Conservation (phyloP, 2,888 invertebrate species). For the Rotaria sp. region DNA sequence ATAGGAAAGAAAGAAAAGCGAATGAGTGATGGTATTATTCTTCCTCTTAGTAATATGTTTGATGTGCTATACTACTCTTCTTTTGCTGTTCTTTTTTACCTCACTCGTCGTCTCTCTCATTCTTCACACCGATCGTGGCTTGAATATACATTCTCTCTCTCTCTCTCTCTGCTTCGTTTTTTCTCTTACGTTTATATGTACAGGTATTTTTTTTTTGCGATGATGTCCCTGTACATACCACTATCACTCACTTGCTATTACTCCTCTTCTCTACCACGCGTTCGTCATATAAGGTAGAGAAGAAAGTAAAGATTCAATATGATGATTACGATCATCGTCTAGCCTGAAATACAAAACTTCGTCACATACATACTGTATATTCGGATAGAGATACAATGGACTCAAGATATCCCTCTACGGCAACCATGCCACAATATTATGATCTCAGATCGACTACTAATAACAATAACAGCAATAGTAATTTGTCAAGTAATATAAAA, state of each 20-base stretch:
- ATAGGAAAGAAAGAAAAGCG: neutral
- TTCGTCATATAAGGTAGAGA: neutral
- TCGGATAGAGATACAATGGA: neutral
- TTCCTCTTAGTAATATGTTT: neutral
- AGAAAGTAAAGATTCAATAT: neutral
- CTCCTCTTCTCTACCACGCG: neutral
- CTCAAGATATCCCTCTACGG: neutral
- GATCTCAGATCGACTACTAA: neutral
- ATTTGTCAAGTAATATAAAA: neutral
- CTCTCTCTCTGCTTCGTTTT: neutral
- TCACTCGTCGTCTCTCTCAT: neutral
- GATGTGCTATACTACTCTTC: neutral
- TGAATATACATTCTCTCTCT: neutral
- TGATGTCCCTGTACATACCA: neutral
- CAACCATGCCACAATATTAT: neutral
- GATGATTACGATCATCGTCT: slow-evolving; percentile 2
- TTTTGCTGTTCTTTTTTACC: slow-evolving; percentile 5
- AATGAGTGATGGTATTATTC: neutral
- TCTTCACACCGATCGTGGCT: neutral
- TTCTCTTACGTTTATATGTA: neutral
- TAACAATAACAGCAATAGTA: neutral
- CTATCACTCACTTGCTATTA: neutral
- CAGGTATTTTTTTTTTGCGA: neutral
- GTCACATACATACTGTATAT: neutral
- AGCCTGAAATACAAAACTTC: neutral